Evolutionary conservation across 2,113 vertebrate species (phyloP).

Genomic region (Pygoscelis adeliae): DNA sequence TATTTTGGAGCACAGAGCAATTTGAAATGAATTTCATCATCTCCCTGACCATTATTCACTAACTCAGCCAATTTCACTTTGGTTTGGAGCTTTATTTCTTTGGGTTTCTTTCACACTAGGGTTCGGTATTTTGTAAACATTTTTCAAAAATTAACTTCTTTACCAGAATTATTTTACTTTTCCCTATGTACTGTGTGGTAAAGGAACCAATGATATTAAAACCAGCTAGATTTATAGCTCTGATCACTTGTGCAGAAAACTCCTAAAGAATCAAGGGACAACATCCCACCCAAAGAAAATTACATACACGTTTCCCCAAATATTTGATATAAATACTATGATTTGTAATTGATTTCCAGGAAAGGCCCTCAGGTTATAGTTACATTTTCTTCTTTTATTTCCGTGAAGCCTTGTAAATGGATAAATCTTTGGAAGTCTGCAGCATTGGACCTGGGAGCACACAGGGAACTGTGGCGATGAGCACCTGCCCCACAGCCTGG

Average conservation of each 20-base stretch:
- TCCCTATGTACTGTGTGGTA: fast-evolving
- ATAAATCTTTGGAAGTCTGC: neutral
- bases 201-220: fast-evolving
- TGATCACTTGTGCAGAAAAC: neutral
- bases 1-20: neutral
- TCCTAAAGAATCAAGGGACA: neutral
- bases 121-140: neutral
- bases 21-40: neutral
- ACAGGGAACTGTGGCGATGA: fast-evolving
- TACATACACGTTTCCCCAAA: neutral
- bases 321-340: neutral
- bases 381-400: neutral
- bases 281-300: neutral
- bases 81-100: neutral
- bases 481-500: fast-evolving
- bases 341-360: neutral
- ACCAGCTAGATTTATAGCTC: neutral
- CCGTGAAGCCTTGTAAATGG: fast-evolving
- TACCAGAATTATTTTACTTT: neutral
- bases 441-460: neutral
- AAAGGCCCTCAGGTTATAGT: neutral
- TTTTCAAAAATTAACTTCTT: neutral
- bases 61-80: neutral
- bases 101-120: neutral
- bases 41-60: neutral